Percentiles rank a stretch among this genome's conserved stretches.
Evolutionary conservation across 2,888 invertebrate genomes (phyloP).

Genomic region (Stictocephala bisonia): DNA sequence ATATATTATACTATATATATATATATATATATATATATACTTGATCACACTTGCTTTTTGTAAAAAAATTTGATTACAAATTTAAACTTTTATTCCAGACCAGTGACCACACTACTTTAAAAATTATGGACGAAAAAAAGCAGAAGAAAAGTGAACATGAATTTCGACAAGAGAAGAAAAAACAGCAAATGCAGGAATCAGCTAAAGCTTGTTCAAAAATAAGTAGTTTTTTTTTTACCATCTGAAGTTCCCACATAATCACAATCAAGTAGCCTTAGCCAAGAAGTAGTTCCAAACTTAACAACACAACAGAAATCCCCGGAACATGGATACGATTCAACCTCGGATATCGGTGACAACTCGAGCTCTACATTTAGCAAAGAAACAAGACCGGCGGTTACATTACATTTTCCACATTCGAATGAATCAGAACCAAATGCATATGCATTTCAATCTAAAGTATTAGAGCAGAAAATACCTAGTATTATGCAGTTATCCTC

Average conservation of each 20-base stretch:
- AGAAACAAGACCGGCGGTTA: background rate
- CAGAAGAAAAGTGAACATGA: conserved; percentile 14
- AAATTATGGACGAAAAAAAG: background rate
- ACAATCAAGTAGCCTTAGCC: background rate
- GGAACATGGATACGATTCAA: background rate
- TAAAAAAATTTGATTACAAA: too few relatives aligned
- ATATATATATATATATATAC: too few relatives aligned
- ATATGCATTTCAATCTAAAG: background rate
- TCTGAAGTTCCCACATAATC: background rate
- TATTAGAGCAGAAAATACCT: background rate
- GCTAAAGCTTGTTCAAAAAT: conserved; percentile 4
- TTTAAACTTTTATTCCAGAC: too few relatives aligned
- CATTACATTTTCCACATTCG: background rate
- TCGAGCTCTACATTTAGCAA: background rate
- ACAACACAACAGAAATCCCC: background rate
- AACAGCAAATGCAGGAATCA: background rate
- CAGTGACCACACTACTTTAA: too few relatives aligned
- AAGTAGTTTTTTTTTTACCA: conserved; percentile 3
- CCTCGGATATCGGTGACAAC: background rate
- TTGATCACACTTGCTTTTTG: too few relatives aligned
- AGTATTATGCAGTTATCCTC: background rate
- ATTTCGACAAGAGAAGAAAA: conserved; percentile 9
- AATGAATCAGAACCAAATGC: background rate
- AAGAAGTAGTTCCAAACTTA: background rate
- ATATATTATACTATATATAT: too few relatives aligned